Evolutionary conservation across 1,140 invertebrate species (phyloP).

Genomic region (Euura lappo): DNA sequence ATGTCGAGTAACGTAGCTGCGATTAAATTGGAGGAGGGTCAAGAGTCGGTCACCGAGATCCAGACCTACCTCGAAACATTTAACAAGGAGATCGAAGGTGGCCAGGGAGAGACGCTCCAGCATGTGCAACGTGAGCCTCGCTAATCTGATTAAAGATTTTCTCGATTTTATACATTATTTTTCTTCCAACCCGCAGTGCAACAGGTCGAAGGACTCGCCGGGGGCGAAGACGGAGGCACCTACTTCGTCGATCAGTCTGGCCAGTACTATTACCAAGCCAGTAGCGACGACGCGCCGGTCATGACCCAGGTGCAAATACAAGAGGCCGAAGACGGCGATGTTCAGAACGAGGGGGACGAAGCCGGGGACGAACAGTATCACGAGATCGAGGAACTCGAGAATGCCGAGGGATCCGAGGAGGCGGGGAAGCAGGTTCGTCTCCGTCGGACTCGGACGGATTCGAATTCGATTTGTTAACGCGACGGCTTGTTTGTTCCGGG

Average conservation of each 20-base stretch:
- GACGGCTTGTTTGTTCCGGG: conserved; percentile 32
- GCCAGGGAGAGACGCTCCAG: conserved; percentile 59
- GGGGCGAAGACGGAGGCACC: conserved; percentile 69
- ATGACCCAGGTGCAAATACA: conserved; percentile 66
- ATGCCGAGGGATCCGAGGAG: conserved; percentile 52
- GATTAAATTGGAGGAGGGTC: conserved; percentile 56
- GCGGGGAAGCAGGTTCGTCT: conserved; percentile 33
- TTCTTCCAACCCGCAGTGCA: conserved; percentile 41
- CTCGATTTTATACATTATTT: conserved; percentile 10
- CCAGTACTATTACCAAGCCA: conserved; percentile 78
- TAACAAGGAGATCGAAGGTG: conserved; percentile 82
- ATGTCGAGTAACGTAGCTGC: conserved; percentile 55
- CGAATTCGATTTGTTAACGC: not conserved
- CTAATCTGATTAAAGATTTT: conserved; percentile 5
- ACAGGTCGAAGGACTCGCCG: conserved; percentile 63
- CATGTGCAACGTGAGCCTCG: conserved; percentile 60
- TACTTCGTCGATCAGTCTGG: conserved; percentile 81
- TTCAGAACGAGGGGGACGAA: conserved; percentile 48
- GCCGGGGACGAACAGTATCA: conserved; percentile 54
- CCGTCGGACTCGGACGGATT: not conserved
- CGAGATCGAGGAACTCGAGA: conserved; percentile 62
- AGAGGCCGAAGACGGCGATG: conserved; percentile 59
- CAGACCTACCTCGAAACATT: conserved; percentile 85
- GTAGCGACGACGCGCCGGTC: conserved; percentile 66
- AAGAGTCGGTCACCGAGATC: conserved; percentile 73